Percentiles rank a stretch among this genome's conserved stretches.
Conservation (phyloP, 2,888 invertebrate species). For the Acanthoscelides obtectus region DNA sequence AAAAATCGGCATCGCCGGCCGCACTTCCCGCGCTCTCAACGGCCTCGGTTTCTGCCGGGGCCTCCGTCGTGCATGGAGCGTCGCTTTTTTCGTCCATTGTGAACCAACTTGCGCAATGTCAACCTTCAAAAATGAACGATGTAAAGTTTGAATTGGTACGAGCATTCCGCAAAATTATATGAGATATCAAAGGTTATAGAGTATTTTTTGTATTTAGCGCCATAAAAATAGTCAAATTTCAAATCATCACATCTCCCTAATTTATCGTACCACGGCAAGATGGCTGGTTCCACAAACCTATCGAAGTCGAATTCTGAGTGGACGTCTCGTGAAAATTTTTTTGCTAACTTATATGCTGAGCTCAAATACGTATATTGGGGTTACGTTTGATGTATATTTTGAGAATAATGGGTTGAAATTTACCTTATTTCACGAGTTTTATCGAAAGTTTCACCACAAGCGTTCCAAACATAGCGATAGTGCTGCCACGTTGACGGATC, state of each 20-base stretch:
- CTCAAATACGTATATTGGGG: conserved; percentile 12
- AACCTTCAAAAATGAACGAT: background rate
- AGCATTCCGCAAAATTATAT: background rate
- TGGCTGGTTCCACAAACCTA: conserved; percentile 32
- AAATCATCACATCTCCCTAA: conserved; percentile 13
- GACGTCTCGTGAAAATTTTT: conserved; percentile 23
- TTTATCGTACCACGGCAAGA: conserved; percentile 21
- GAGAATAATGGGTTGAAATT: conserved; percentile 23
- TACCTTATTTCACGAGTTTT: conserved; percentile 31
- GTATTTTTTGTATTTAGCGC: conserved; percentile 30
- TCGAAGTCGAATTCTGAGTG: conserved; percentile 26
- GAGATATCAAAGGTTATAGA: conserved; percentile 6
- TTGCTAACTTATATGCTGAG: conserved; percentile 24
- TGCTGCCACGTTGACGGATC: conserved; percentile 31
- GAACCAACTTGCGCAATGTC: background rate
- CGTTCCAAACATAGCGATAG: conserved; percentile 36
- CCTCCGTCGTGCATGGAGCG: conserved; percentile 8
- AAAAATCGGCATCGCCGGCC: conserved; percentile 7
- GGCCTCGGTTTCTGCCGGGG: conserved; percentile 7
- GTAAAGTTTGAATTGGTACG: background rate
- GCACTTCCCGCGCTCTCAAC: conserved; percentile 3
- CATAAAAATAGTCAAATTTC: conserved; percentile 21
- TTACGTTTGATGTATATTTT: conserved; percentile 12
- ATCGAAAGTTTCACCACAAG: conserved; percentile 33
- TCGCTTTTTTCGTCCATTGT: conserved; percentile 21